Percentiles rank a stretch among this genome's conserved stretches.
phyloP scores from a whole-genome alignment of 2,888 invertebrate genomes.

The Leptinotarsa tumamoca region DNA sequence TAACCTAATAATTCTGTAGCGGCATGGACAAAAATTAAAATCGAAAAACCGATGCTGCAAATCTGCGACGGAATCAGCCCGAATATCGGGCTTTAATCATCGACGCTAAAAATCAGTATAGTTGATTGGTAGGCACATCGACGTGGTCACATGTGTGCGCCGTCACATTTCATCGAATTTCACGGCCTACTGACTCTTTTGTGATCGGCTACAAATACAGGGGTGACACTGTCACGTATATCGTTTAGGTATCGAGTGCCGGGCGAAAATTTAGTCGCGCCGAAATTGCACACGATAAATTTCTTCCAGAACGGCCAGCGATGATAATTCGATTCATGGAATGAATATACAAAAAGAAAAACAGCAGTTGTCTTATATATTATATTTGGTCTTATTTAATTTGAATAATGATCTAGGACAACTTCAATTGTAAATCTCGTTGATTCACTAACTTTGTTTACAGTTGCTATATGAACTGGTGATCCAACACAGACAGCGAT shows the following conservation, averaged over 20 bases:
- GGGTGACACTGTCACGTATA: constrained; percentile 51
- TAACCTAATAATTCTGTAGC: constrained; percentile 45
- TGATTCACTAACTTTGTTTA: too few species aligned
- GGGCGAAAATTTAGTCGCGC: constrained; percentile 13
- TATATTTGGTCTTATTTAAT: too few species aligned
- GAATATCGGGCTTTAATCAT: constrained; percentile 50
- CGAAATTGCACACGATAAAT: constrained; percentile 22
- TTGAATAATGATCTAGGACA: too few species aligned
- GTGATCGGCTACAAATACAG: constrained; percentile 59
- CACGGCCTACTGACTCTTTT: constrained; percentile 67
- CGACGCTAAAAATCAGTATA: constrained; percentile 52
- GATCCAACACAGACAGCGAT: too few species aligned
- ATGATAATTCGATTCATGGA: background rate
- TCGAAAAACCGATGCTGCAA: constrained; percentile 38
- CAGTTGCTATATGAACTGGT: too few species aligned
- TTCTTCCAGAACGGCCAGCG: background rate
- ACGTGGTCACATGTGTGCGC: constrained; percentile 61
- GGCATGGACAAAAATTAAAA: constrained; percentile 38
- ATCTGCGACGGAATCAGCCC: constrained; percentile 41
- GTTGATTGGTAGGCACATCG: constrained; percentile 57
- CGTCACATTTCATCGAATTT: constrained; percentile 70
- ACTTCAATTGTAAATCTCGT: too few species aligned
- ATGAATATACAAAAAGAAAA: background rate
- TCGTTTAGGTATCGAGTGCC: constrained; percentile 28
- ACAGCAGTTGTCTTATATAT: too few species aligned